Base-by-base conservation (phyloP, 2,888 invertebrate species). In the Erebia ligea region DNA sequence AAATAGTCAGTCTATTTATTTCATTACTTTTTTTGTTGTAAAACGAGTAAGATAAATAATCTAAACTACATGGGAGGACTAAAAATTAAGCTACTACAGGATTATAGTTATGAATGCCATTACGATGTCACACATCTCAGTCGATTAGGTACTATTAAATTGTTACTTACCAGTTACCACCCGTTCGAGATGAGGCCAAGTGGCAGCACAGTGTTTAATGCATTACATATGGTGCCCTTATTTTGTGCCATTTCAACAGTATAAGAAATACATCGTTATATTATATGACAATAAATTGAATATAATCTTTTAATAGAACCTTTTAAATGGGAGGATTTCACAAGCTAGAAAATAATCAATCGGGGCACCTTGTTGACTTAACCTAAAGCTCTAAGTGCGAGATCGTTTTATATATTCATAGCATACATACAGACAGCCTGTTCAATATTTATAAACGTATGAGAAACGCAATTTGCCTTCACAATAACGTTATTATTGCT, bases 381-480 rank as follows among this genome's bases (percentile, higher is more conserved):
- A 75, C 78, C 80, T 77, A 78, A 80, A 80, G 77, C 75, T 63
- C 74, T 74, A 68, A 81, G 76, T 79, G 74, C 71, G 75, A 70
- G 72, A 70, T 75, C 72, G 76, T 72, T 61, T 67, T 75, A 74
- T 61, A 74, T 73, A 76, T 67, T 63, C 62, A 68, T 62, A 70
- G 73, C 75, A 75, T 77, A 78, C 77, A 77, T 78, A 79, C 78
- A 80, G 78, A 81, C 78, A 80, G 78, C 77, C 78, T 76, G 78
- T 82, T 86, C 80, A 78, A 81, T 83, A 83, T 85, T 84, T 84
- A 86, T 86, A 84, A 84, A 85, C 82, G 82, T 84, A 81, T 78
- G 77, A 85, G 84, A 82, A 82, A 82, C 84, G 84, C n/a, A n/a
- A 77, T 71, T 79, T 81, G 81, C 80, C 82, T 83, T 83, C 80